Evolutionary conservation across 1,140 invertebrate species (phyloP), one percentile per base, ranked within the genome.

Genomic region (Gryon sp.): DNA sequence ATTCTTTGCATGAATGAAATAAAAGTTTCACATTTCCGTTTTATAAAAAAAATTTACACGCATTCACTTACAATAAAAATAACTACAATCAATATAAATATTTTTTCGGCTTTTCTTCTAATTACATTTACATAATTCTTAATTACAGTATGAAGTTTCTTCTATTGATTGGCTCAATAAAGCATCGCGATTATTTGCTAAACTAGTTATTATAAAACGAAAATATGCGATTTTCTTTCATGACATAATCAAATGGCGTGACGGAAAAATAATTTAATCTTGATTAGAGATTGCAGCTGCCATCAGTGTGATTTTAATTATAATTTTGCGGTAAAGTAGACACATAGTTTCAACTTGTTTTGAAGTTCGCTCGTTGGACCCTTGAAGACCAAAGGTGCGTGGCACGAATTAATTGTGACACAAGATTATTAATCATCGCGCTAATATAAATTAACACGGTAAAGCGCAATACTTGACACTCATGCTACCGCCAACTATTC

Each of bases 391-490:
- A 46, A 74, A 60, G 60, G 52, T 60, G 34, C 46, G 12, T 22
- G 20, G 48, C 18, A 34, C 45, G 62, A 74, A 74, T 74, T 63
- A 66, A 75, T 75, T 60, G 60, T 66, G 72, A 60, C 72, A 53
- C 53, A 41, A 45, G 62, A 62, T 66, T 75, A 75, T 75, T 66
- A 75, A 75, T 66, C 72, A 75, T 75, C 62, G 9, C 30, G 62
- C 45, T 66, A 66, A 66, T 66, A 75, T 75, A 75, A 75, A 75
- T 66, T 66, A 75, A 66, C 62, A 55, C 62, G 52, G 69, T 59
- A 65, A 73, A 73, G 59, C 52, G 52, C 69, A 34, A 52, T 53
- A 43, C 59, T 73, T 63, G 50, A 63, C 68, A 57, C 50, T 32
- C 34, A 36, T 5, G 70, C 52, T 74, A 74, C 70, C 19, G 70